Evolutionary conservation across 2,888 invertebrate species (phyloP).

Genomic region (Seira musarum): DNA sequence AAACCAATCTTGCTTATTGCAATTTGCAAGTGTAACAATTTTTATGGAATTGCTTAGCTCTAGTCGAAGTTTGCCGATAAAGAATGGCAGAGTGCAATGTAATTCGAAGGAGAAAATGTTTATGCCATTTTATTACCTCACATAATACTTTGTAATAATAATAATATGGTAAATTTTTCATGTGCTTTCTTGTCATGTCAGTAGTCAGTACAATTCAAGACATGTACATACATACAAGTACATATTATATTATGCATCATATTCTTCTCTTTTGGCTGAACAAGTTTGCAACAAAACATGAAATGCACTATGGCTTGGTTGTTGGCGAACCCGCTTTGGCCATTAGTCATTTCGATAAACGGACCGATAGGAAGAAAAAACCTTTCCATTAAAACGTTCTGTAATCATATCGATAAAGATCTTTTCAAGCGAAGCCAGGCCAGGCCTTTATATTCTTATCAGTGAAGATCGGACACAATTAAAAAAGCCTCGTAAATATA

Average conservation of each 20-base stretch:
- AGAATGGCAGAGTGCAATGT: neutral
- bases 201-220: no score
- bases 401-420: constrained; percentile 69
- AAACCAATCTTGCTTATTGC: constrained; percentile 22
- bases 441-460: constrained; percentile 64
- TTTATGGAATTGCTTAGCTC: constrained; percentile 54
- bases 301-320: no score
- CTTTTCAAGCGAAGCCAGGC: no score
- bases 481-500: constrained; percentile 62
- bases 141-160: no score
- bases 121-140: constrained; percentile 35
- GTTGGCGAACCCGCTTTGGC: no score
- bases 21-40: constrained; percentile 33
- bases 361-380: constrained; percentile 64
- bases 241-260: no score
- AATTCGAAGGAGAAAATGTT: constrained; percentile 20
- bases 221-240: no score
- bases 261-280: no score
- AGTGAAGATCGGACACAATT: constrained; percentile 67
- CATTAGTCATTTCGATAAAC: constrained; percentile 67
- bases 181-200: no score
- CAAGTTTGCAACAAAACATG: no score
- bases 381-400: constrained; percentile 69
- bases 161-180: no score
- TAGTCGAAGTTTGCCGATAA: constrained; percentile 34